Percentiles rank a stretch among this genome's conserved stretches.
phyloP scores from a whole-genome alignment of 1,140 invertebrate genomes.

The Andricus grossulariae region DNA sequence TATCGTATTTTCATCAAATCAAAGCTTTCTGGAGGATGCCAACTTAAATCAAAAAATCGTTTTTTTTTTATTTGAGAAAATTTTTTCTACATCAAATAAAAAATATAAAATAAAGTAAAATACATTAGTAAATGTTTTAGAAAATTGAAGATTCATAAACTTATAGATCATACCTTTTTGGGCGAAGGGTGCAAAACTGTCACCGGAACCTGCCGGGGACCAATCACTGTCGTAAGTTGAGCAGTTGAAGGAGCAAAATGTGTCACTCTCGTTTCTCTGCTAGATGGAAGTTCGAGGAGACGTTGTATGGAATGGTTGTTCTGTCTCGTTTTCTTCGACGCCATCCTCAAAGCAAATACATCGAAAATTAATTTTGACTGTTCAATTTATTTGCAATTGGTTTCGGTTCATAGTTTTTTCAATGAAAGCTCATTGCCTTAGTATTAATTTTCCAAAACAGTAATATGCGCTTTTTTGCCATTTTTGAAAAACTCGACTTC shows the following conservation, averaged over 20 bases:
- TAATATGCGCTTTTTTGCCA: no score
- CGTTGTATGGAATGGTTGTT: conserved; percentile 72
- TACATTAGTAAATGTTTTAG: background rate
- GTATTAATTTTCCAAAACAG: no score
- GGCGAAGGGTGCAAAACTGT: conserved; percentile 70
- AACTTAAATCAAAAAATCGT: no score
- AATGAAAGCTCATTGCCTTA: no score
- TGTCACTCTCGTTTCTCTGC: conserved; percentile 65
- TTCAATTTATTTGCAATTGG: background rate
- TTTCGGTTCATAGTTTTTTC: no score
- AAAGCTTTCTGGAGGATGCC: no score
- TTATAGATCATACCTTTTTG: conserved; percentile 67
- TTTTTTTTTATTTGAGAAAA: no score
- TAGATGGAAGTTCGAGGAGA: conserved; percentile 70
- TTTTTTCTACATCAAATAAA: no score
- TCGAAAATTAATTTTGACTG: conserved; percentile 30
- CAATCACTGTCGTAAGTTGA: conserved; percentile 58
- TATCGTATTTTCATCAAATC: no score
- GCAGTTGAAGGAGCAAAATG: conserved; percentile 54
- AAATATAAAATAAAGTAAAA: no score
- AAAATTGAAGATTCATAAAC: background rate
- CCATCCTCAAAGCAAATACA: conserved; percentile 63
- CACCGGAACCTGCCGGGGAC: conserved; percentile 70
- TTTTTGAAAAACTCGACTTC: no score
- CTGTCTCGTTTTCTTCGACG: conserved; percentile 69